A percentile compares a stretch with the other conserved stretches of the same genome.
Evolutionary conservation across 64 coral and sea anemone genomes (phyloP).

Genomic region (Stichodactyla mertensii): DNA sequence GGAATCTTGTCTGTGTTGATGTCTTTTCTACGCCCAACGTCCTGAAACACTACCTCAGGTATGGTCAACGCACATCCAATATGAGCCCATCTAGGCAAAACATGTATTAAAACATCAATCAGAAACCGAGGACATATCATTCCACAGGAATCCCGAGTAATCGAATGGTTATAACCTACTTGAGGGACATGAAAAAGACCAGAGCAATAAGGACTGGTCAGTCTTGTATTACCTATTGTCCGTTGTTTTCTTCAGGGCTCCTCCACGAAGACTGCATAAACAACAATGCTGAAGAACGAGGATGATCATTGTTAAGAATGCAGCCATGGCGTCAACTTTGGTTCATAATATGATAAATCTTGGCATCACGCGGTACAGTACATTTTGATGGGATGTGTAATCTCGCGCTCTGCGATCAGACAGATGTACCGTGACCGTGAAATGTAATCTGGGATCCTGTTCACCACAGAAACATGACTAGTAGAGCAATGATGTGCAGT

Average conservation of each 20-base stretch:
- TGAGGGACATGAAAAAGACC: background rate
- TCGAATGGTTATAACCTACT: background rate
- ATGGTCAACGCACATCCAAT: conserved; percentile 76
- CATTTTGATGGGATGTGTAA: too few species aligned
- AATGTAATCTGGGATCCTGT: too few species aligned
- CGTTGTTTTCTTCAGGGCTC: conserved; percentile 58
- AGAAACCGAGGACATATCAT: background rate
- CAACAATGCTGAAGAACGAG: conserved; percentile 49
- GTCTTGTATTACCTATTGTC: conserved; percentile 42
- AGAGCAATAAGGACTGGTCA: background rate
- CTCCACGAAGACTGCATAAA: conserved; percentile 67
- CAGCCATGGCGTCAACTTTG: background rate
- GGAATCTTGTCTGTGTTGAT: conserved; percentile 56
- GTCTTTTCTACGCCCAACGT: conserved; percentile 39
- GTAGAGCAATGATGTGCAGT: too few species aligned
- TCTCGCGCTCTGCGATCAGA: too few species aligned
- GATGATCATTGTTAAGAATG: background rate
- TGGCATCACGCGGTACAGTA: too few species aligned
- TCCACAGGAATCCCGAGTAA: background rate
- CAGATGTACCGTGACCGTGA: too few species aligned
- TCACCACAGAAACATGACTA: too few species aligned
- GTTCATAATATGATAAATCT: too few species aligned
- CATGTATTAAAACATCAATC: background rate
- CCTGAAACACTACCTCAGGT: conserved; percentile 69
- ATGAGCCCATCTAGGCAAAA: conserved; percentile 60